Evolutionary conservation across 2,888 invertebrate genomes (phyloP), one percentile per base, ranked within the genome.

Genomic region (Patella caerulea): DNA sequence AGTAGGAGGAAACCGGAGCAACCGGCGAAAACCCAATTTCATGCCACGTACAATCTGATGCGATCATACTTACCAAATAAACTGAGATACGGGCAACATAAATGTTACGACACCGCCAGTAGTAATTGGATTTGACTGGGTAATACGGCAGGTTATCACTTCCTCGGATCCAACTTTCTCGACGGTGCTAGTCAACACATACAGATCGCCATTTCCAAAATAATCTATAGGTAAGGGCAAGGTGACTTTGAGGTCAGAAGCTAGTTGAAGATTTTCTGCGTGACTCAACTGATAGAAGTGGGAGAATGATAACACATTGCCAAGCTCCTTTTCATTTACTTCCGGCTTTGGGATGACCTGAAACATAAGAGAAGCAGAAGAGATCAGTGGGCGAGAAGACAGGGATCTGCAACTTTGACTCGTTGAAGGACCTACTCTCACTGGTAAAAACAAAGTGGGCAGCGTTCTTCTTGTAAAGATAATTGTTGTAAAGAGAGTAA

Each of bases 221-320:
- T 78, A 83, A 74, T 83, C 79, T 2, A 80, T 77, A 2, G 84
- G 83, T 12, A 81, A 71, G 1, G 84, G 84, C 19, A 82, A 56
- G 55, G 81, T 79, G 15, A 84, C 71, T n/a, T 72, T 54, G 19
- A 83, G 75, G 12, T 79, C 77, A 56, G 77, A 74, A 7, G 69
- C n/a, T 11, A 76, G 81, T 45, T 74, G 77, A 24, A 79, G 69
- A 4, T 56, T 72, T 1, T 75, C 34, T 53, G 75, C 69, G 73
- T 78, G 75, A 52, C 75, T 79, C 24, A 83, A 15, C 52, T 83
- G 80, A 65, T 82, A 84, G 76, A 84, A 84, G 75, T 84, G 82
- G 19, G 83, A 81, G 56, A 84, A 71, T 15, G 84, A 82, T 17
- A 82, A 55, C 15, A 84, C 75, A 19, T 74, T 73, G 72, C 75